Evolutionary conservation across 2,888 invertebrate species (phyloP).

Genomic region (Pyralis farinalis): DNA sequence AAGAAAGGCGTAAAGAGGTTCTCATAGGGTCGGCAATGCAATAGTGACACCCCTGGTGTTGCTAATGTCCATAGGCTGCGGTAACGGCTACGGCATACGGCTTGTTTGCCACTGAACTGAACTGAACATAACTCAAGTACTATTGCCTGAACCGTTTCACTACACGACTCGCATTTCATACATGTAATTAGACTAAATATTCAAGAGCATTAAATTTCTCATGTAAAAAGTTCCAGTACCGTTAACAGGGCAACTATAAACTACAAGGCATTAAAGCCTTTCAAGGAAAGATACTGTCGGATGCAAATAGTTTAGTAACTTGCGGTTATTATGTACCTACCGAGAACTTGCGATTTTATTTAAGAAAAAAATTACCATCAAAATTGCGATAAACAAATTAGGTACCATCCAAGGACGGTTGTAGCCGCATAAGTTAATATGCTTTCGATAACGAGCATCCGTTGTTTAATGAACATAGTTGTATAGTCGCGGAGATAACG

Average conservation of each 20-base stretch:
- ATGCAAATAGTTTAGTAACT: slow-evolving; percentile 64
- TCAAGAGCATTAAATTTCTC: too few species aligned
- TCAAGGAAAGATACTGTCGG: slow-evolving; percentile 46
- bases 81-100: too few species aligned
- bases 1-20: too few species aligned
- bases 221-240: slow-evolving; percentile 23
- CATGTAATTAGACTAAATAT: too few species aligned
- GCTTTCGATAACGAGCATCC: slow-evolving; percentile 2
- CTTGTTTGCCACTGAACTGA: too few species aligned
- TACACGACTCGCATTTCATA: too few species aligned
- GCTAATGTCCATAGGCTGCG: too few species aligned
- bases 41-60: too few species aligned
- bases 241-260: slow-evolving; percentile 36
- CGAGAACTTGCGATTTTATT: slow-evolving; percentile 46
- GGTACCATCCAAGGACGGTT: slow-evolving; percentile 26
- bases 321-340: slow-evolving; percentile 52
- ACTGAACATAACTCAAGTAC: too few species aligned
- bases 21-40: too few species aligned
- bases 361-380: slow-evolving; percentile 20
- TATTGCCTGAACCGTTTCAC: too few species aligned
- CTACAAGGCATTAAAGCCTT: slow-evolving; percentile 34
- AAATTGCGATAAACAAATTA: neutral
- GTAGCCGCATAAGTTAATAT: neutral
- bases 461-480: slow-evolving; percentile 18
- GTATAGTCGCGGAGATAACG: slow-evolving; percentile 14